Evolutionary conservation across 2,113 vertebrate genomes (phyloP).

Genomic region (Neoarius graeffei): DNA sequence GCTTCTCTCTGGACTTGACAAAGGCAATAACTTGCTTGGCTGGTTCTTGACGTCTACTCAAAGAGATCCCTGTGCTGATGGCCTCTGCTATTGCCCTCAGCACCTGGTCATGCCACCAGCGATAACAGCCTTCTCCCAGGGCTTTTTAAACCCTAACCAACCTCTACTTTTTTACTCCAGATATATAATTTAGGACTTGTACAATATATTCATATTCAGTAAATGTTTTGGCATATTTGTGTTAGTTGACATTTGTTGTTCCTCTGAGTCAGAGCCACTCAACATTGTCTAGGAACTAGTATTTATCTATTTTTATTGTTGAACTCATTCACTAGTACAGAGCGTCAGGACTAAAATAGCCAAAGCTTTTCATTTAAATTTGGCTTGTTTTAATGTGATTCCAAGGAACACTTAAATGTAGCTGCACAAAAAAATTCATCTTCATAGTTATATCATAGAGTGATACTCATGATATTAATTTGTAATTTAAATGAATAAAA

Average conservation of each 20-base stretch:
- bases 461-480: neutral
- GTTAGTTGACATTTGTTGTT: neutral
- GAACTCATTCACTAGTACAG: neutral
- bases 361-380: neutral
- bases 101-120: too few species aligned
- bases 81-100: too few species aligned
- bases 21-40: too few species aligned
- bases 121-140: too few species aligned
- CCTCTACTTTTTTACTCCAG: neutral
- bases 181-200: neutral
- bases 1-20: too few species aligned
- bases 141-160: neutral
- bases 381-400: neutral
- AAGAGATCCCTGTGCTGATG: too few species aligned
- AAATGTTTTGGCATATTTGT: neutral
- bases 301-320: neutral
- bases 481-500: neutral
- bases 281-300: neutral
- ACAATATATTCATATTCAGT: neutral
- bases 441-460: neutral
- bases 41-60: too few species aligned
- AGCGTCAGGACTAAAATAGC: conserved; percentile 6
- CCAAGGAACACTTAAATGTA: neutral
- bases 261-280: neutral
- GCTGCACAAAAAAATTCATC: neutral